A percentile compares a stretch with the other conserved stretches of the same genome.
These are phyloP conservation scores for Corythornis madagascariensis DNA, from an alignment of 2,113 vertebrate genomes.

Conservation along the genomic window DNA sequence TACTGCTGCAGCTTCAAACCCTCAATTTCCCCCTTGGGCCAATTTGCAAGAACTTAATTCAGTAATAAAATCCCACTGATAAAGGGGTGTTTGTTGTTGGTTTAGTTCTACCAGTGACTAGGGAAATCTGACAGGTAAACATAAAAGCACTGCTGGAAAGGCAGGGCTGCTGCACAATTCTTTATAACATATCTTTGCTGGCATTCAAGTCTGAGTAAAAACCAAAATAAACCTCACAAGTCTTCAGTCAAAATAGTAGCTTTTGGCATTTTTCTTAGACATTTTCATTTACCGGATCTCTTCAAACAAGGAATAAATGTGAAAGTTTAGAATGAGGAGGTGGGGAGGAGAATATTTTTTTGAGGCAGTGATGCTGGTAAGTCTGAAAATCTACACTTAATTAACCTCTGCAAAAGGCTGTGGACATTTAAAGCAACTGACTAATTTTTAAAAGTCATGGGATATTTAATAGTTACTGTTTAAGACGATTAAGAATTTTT, in stretches of 20 bases:
- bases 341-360: neutral
- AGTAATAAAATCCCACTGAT: neutral
- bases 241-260: neutral
- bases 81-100: neutral
- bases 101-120: neutral
- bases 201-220: neutral
- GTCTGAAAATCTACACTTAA: neutral
- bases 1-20: neutral
- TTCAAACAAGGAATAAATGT: neutral
- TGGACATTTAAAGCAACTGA: neutral
- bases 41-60: neutral
- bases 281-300: neutral
- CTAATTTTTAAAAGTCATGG: neutral
- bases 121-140: neutral
- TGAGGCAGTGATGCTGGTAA: neutral
- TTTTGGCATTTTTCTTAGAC: neutral
- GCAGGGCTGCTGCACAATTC: neutral
- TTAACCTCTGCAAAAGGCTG: neutral
- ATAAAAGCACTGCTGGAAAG: neutral
- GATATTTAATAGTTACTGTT: neutral
- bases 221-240: neutral
- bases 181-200: neutral
- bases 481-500: neutral
- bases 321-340: neutral
- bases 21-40: neutral